A percentile compares a stretch with the other conserved stretches of the same genome.
These are phyloP conservation scores for Cardinalis cardinalis DNA, from an alignment of 2,113 vertebrate genomes.

Conservation along the genomic window DNA sequence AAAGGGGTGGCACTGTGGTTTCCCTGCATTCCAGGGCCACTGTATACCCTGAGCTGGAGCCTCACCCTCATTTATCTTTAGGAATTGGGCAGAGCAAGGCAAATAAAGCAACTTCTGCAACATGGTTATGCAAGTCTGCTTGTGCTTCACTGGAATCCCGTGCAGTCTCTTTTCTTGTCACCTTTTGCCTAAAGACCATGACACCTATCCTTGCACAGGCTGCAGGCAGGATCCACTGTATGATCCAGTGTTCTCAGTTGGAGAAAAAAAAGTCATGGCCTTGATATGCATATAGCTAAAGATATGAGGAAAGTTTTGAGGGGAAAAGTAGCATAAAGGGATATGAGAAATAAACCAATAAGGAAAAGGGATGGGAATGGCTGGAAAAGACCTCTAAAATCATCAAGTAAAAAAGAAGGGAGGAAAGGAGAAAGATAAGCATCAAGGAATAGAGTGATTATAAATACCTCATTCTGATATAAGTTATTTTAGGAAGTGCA, in stretches of 20 bases:
- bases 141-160: accelerated
- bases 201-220: background rate
- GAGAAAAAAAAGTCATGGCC: background rate
- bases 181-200: background rate
- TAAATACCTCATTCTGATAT: background rate
- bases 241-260: background rate
- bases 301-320: background rate
- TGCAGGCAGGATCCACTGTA: background rate
- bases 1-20: background rate
- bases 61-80: background rate
- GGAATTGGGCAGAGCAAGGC: background rate
- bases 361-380: background rate
- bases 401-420: background rate
- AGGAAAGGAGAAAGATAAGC: background rate
- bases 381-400: background rate
- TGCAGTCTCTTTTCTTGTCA: background rate
- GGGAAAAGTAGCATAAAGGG: background rate
- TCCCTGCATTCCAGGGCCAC: accelerated
- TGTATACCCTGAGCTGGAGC: background rate
- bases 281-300: background rate
- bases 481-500: background rate
- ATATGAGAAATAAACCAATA: background rate
- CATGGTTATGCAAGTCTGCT: background rate
- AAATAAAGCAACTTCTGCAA: background rate
- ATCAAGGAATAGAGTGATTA: background rate